Conservation (phyloP, 2,113 vertebrate genomes). For the Chaetura pelagica region DNA sequence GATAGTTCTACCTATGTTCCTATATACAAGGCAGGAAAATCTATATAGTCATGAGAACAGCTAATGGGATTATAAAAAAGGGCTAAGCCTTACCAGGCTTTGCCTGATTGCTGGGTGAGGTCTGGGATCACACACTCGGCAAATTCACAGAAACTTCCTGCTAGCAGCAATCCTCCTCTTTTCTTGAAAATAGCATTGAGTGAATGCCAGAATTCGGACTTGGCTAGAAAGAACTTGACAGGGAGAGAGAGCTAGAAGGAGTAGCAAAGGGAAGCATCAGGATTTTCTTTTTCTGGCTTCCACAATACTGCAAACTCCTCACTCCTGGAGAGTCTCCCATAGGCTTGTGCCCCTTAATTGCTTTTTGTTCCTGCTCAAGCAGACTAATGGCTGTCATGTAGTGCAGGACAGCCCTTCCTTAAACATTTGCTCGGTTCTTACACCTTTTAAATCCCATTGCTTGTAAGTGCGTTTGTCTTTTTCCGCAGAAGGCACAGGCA, state of each 20-base stretch:
- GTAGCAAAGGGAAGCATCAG: fast-evolving
- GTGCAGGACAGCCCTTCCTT: background rate
- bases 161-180: background rate
- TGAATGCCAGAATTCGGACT: background rate
- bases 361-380: background rate
- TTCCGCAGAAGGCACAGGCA: background rate
- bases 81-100: background rate
- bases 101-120: conserved; percentile 3
- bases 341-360: background rate
- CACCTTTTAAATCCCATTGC: background rate
- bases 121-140: background rate
- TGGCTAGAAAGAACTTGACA: background rate
- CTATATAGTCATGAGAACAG: background rate
- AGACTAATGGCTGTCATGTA: background rate
- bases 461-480: background rate
- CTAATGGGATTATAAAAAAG: conserved; percentile 21
- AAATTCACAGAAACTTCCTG: background rate
- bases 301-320: background rate
- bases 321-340: background rate
- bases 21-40: background rate
- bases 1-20: background rate
- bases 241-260: background rate
- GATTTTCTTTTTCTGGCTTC: background rate
- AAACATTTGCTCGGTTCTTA: background rate
- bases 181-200: background rate